Evolutionary conservation across 2,888 invertebrate species (phyloP).

Genomic region (Acleris cristana): DNA sequence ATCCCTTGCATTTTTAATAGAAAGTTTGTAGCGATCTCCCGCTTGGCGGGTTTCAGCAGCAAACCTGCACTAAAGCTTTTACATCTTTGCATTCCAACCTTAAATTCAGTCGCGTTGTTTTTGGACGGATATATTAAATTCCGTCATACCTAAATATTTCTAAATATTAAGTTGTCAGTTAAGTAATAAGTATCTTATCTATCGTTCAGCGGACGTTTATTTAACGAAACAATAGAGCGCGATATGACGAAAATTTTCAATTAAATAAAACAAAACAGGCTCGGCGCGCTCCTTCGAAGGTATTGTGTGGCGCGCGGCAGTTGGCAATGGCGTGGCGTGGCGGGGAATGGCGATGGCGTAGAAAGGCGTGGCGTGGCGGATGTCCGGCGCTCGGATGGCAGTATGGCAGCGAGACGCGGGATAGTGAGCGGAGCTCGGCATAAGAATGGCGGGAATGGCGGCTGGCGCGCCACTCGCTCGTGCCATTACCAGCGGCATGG

Average conservation of each 20-base stretch:
- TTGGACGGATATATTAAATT: background rate
- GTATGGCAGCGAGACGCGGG: constrained; percentile 45
- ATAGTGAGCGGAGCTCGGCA: constrained; percentile 38
- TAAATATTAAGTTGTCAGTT: constrained; percentile 25
- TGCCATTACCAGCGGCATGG: constrained; percentile 59
- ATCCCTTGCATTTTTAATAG: constrained; percentile 26
- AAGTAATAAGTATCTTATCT: constrained; percentile 46
- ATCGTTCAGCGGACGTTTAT: constrained; percentile 50
- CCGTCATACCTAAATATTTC: background rate
- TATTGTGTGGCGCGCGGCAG: constrained; percentile 65
- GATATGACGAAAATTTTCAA: constrained; percentile 77
- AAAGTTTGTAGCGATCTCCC: constrained; percentile 25
- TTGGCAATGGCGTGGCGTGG: constrained; percentile 52
- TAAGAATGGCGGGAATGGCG: constrained; percentile 42
- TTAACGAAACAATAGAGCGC: constrained; percentile 60
- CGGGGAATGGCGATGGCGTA: constrained; percentile 47
- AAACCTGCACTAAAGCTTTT: constrained; percentile 12
- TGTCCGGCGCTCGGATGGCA: constrained; percentile 62
- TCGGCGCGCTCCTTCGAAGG: constrained; percentile 46
- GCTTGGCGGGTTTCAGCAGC: constrained; percentile 13
- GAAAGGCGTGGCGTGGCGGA: constrained; percentile 55
- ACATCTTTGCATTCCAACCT: constrained; percentile 2
- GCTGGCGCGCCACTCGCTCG: constrained; percentile 46
- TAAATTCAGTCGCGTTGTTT: background rate
- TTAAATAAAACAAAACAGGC: constrained; percentile 74